Evolutionary conservation across 2,113 vertebrate genomes (phyloP).

Genomic region (cat (Felis catus)): DNA sequence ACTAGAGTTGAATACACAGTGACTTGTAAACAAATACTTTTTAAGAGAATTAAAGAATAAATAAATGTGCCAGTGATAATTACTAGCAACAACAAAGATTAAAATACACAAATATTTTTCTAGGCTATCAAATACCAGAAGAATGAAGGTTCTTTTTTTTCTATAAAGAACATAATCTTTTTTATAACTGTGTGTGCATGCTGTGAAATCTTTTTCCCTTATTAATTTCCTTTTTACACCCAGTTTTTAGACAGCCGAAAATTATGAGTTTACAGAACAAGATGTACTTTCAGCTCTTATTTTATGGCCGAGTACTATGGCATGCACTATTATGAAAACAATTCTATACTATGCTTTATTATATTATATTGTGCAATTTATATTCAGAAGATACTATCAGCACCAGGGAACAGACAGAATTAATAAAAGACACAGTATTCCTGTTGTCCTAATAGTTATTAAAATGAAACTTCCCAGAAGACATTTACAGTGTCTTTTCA

Average conservation of each 20-base stretch:
- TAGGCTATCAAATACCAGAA: slow-evolving; percentile 40
- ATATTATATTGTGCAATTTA: slow-evolving; percentile 72
- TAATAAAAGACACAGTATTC: slow-evolving; percentile 53
- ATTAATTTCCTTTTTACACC: slow-evolving; percentile 62
- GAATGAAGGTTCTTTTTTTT: neutral
- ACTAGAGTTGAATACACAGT: neutral
- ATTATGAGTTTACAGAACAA: slow-evolving; percentile 68
- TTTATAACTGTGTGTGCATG: neutral
- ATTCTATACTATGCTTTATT: slow-evolving; percentile 63
- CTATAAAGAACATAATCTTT: neutral
- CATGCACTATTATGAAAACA: slow-evolving; percentile 65
- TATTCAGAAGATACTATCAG: slow-evolving; percentile 59
- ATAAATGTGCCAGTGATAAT: neutral
- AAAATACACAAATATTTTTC: slow-evolving; percentile 14
- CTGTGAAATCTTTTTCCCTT: slow-evolving; percentile 63
- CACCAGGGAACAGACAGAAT: slow-evolving; percentile 66
- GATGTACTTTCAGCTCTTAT: slow-evolving; percentile 62
- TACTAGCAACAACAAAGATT: slow-evolving; percentile 8
- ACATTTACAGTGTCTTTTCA: slow-evolving; percentile 54
- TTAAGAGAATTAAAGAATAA: neutral
- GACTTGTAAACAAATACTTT: neutral
- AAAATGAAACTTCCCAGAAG: slow-evolving; percentile 64
- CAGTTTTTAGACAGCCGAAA: slow-evolving; percentile 16
- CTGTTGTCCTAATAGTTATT: slow-evolving; percentile 64
- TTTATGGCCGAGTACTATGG: slow-evolving; percentile 62